Conservation (phyloP, 1,140 invertebrate genomes). For the Diabrotica virgifera region DNA sequence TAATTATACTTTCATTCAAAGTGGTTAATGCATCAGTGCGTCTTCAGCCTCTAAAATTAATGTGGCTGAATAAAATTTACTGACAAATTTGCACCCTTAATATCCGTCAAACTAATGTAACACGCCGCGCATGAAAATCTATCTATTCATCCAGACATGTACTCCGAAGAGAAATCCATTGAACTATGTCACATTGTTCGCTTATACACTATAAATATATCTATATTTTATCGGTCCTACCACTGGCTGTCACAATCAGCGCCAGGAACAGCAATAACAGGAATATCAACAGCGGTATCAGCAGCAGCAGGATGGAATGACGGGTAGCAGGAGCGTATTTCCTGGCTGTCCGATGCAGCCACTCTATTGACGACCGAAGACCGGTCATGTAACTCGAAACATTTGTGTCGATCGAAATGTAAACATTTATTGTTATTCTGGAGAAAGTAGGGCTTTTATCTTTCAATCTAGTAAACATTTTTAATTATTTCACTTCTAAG, state of each 20-base stretch:
- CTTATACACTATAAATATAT: neutral
- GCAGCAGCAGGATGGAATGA: neutral
- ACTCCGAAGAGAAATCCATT: neutral
- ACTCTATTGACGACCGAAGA: conserved; percentile 1
- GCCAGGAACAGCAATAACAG: neutral
- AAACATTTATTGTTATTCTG: neutral
- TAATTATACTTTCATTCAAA: no score
- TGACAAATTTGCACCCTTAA: no score
- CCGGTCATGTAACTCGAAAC: neutral
- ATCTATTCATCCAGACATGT: no score
- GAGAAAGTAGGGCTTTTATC: neutral
- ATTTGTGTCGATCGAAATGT: neutral
- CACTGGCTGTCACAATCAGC: conserved; percentile 1
- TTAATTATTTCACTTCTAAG: no score
- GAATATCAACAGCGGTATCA: neutral
- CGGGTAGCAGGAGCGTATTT: neutral
- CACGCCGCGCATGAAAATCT: no score
- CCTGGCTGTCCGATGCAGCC: neutral
- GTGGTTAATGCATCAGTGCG: no score
- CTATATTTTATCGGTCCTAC: neutral
- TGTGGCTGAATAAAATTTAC: no score
- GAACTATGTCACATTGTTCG: neutral
- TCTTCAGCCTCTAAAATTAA: no score
- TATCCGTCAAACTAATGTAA: no score
- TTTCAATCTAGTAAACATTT: neutral